Conservation (phyloP, 2,888 invertebrate genomes). For the Polylopha cassiicola region DNA sequence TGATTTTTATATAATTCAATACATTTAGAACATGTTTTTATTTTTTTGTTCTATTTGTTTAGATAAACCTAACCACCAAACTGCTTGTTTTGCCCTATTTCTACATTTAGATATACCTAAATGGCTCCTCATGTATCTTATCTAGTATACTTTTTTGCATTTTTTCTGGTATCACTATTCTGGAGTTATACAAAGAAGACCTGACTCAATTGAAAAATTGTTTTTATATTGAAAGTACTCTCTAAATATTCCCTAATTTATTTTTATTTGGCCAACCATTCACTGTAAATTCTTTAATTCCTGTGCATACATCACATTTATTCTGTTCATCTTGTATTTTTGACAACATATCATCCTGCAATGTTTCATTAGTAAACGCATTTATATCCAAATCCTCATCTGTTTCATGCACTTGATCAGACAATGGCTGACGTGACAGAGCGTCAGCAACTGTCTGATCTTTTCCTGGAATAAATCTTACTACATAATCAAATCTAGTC, state of each 20-base stretch:
- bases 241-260: slow-evolving; percentile 1
- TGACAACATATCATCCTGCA: neutral
- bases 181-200: neutral
- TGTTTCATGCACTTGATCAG: neutral
- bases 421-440: slow-evolving; percentile 21
- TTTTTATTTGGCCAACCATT: slow-evolving; percentile 1
- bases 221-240: slow-evolving; percentile 8
- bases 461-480: slow-evolving; percentile 28
- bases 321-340: slow-evolving; percentile 2
- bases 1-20: neutral
- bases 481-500: slow-evolving; percentile 26
- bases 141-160: slow-evolving; percentile 10
- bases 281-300: neutral
- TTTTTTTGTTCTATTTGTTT: slow-evolving; percentile 1
- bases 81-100: slow-evolving; percentile 15
- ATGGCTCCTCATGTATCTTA: slow-evolving; percentile 17
- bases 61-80: slow-evolving; percentile 21
- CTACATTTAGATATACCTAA: slow-evolving; percentile 18
- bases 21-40: slow-evolving; percentile 1
- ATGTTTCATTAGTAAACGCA: neutral
- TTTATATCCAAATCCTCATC: neutral
- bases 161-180: slow-evolving; percentile 3
- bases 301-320: slow-evolving; percentile 1
- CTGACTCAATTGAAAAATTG: slow-evolving; percentile 4
- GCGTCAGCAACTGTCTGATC: slow-evolving; percentile 24